Evolutionary conservation across 2,113 vertebrate species (phyloP).

Genomic region (Oryzias celebensis): DNA sequence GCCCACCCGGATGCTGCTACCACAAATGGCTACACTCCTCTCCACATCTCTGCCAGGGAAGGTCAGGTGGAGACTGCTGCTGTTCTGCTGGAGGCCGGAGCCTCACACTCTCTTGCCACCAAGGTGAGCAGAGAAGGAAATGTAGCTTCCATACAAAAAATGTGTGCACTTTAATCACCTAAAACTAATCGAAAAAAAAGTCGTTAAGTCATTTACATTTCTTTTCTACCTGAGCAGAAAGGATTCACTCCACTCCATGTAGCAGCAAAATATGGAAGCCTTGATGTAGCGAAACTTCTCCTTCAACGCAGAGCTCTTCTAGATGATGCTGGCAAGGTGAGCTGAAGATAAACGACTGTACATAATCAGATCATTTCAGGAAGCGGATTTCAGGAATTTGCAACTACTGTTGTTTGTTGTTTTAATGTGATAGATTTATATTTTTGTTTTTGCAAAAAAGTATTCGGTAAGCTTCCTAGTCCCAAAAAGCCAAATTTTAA

Average conservation of each 20-base stretch:
- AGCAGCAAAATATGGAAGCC: conserved; percentile 94
- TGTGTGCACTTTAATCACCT: background rate
- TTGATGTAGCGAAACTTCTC: conserved; percentile 94
- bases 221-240: conserved; percentile 79
- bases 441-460: no score
- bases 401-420: no score
- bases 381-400: background rate
- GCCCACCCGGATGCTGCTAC: conserved; percentile 96
- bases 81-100: conserved; percentile 91
- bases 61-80: conserved; percentile 94
- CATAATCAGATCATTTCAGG: background rate
- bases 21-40: conserved; percentile 92
- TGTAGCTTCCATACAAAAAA: conserved; percentile 41
- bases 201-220: background rate
- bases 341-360: background rate
- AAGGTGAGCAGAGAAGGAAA: conserved; percentile 75
- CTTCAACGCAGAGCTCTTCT: conserved; percentile 87
- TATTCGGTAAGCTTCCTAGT: no score
- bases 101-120: conserved; percentile 91
- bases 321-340: conserved; percentile 92
- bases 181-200: background rate
- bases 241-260: conserved; percentile 96
- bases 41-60: conserved; percentile 95
- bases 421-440: no score
- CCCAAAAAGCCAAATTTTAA: no score